Evolutionary conservation across 2,888 invertebrate genomes (phyloP), one percentile per base, ranked within the genome.

Genomic region (Eupithecia tripunctaria): DNA sequence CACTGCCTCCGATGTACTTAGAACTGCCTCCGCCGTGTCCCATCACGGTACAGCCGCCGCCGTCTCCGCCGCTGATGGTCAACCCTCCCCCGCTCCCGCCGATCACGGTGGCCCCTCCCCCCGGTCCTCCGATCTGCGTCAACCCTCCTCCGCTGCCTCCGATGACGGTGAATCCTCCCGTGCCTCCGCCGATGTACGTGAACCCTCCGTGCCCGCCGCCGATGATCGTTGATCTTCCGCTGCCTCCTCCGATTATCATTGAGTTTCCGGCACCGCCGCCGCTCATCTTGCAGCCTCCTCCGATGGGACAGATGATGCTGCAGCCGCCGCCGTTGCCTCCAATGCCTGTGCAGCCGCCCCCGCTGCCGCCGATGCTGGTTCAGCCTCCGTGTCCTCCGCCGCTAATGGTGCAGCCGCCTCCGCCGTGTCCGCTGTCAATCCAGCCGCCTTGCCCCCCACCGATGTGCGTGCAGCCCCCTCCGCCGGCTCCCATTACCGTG

Each of bases 321-420:
- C 92, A 92, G 76, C 91, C 91, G 15, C 93, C 93, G 5, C 85
- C 90, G n/a, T 72, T 90, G 47, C 90, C 93, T 0, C 90, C 92
- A 2, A 84, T 94, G 82, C 87, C 90, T 0, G 90, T 94, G 15
- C 92, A 93, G 73, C 87, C 92, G 4, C 93, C 93, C 0, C 84
- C 89, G 3, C 80, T 84, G 12, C 88, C 90, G 1, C 91, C 94
- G 0, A 86, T 94, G 81, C 89, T 89, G 85, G 86, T 94, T n/a
- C 91, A 91, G 76, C 91, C 90, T 7, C 92, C 92, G 7, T 71
- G 81, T 0, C 86, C 86, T 10, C 89, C 91, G 2, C 89, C 91
- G 4, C 81, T 92, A 78, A 83, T 86, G 72, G 85, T 92, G 41
- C 90, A 92, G 80, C 83, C 90, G 32, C 93, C 94, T 0, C 84